Conservation (phyloP, 2,888 invertebrate genomes). For the Geotrupes spiniger region DNA sequence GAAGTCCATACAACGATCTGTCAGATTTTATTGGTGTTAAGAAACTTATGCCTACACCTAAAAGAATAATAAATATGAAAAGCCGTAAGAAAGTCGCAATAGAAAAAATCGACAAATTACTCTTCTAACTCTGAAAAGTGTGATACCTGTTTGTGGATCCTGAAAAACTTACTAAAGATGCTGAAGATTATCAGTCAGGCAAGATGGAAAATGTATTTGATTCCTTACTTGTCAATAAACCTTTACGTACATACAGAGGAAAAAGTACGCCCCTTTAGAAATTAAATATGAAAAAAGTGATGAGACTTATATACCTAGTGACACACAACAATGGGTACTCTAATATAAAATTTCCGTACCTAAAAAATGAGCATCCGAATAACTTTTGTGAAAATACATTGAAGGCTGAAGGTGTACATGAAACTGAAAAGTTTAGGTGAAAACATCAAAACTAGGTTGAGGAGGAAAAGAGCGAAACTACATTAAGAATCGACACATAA, state of each 20-base stretch:
- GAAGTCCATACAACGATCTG: slow-evolving; percentile 46
- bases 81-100: too few species aligned
- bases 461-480: neutral
- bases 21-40: slow-evolving; percentile 50
- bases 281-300: neutral
- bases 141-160: neutral
- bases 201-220: neutral
- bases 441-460: too few species aligned
- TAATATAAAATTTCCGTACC: too few species aligned
- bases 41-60: slow-evolving; percentile 40
- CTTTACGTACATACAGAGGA: neutral
- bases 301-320: neutral
- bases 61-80: slow-evolving; percentile 39
- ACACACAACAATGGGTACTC: neutral
- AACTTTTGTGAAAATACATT: neutral
- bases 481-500: too few species aligned
- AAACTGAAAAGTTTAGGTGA: neutral
- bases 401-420: neutral
- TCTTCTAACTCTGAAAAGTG: too few species aligned
- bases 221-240: neutral
- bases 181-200: neutral
- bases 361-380: neutral
- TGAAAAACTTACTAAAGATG: neutral
- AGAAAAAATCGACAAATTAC: too few species aligned
- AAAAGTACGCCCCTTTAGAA: neutral